Percentiles rank a stretch among this genome's conserved stretches.
Conservation (phyloP, 1,140 invertebrate species). For the Drosophila kikkawai region DNA sequence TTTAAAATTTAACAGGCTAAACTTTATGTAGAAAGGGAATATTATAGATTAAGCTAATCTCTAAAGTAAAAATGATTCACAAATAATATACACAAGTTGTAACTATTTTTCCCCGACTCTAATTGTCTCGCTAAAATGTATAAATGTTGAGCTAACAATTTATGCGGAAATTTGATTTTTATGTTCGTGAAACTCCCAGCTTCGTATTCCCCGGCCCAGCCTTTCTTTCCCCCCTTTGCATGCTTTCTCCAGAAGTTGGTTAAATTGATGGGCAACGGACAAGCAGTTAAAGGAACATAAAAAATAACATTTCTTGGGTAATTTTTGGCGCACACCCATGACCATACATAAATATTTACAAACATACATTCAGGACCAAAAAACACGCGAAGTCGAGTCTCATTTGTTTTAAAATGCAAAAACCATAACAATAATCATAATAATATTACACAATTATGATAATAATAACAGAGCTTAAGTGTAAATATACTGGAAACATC, state of each 20-base stretch:
- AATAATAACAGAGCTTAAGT: constrained; percentile 46
- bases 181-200: constrained; percentile 51
- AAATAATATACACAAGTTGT: neutral
- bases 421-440: constrained; percentile 75
- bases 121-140: no score
- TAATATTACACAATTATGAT: constrained; percentile 73
- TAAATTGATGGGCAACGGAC: constrained; percentile 72
- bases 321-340: constrained; percentile 46
- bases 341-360: constrained; percentile 1
- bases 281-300: constrained; percentile 69
- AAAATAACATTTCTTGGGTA: constrained; percentile 60
- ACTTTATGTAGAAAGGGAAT: no score
- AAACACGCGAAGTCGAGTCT: constrained; percentile 8
- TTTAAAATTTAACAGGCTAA: no score
- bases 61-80: neutral
- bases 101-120: no score
- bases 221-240: neutral
- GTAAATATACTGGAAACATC: constrained; percentile 46
- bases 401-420: constrained; percentile 75
- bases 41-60: neutral
- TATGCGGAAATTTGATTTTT: constrained; percentile 78
- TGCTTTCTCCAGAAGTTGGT: constrained; percentile 45
- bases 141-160: constrained; percentile 70
- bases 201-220: no score
- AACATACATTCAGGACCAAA: neutral